phyloP scores from a whole-genome alignment of 2,113 vertebrate genomes.

The Trochalopteron elliotii region DNA sequence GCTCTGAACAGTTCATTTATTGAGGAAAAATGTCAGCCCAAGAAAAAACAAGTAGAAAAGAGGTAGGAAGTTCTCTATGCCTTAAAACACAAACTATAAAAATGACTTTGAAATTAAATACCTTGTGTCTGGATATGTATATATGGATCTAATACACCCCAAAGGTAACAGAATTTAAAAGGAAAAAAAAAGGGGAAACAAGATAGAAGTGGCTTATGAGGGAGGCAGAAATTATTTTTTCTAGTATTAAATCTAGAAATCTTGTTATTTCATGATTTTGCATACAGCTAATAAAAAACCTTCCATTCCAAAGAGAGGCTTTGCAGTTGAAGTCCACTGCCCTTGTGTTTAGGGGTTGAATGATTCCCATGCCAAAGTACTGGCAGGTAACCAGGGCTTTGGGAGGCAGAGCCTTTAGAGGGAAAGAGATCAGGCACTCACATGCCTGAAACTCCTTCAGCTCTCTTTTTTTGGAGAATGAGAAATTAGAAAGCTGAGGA shows the following conservation, averaged over 20 bases:
- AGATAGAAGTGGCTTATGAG: neutral
- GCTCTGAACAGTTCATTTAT: constrained; percentile 90
- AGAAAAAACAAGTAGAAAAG: constrained; percentile 84
- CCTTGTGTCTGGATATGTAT: neutral
- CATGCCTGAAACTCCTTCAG: neutral
- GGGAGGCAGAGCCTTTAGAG: neutral
- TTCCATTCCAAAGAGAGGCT: neutral
- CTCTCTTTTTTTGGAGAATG: neutral
- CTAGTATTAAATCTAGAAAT: neutral
- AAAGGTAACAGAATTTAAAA: neutral
- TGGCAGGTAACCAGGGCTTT: neutral
- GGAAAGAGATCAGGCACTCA: neutral
- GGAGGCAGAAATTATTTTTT: neutral
- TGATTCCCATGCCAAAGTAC: neutral
- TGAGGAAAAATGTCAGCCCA: constrained; percentile 85
- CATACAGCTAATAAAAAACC: neutral
- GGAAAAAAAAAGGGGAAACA: neutral
- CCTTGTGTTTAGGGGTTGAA: neutral
- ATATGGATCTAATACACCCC: neutral
- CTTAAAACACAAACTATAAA: neutral
- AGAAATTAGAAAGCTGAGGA: neutral
- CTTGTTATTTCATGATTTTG: neutral
- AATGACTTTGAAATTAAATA: neutral
- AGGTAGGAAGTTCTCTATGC: constrained; percentile 77
- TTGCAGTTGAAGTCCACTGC: neutral